Base-by-base conservation (phyloP, 1,140 invertebrate genomes). In the Aphidius ervi region DNA sequence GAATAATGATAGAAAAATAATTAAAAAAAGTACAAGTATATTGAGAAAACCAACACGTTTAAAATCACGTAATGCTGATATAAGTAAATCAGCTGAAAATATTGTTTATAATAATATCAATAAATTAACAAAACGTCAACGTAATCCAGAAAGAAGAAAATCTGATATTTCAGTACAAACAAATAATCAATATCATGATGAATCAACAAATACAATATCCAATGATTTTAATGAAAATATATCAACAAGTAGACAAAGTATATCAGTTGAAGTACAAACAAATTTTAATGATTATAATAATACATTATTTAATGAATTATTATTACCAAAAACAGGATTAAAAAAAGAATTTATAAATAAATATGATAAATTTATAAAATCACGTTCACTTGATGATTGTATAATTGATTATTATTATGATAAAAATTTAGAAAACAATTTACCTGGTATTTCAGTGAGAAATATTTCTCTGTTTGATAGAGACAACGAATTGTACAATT, bases 191-290 rank as follows among this genome's bases (percentile, higher is more conserved):
- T 59, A 58, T 50, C 69, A 67, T 16, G 75, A 79, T 61, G 74
- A 77, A 60, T 77, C 69, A 59, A 79, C 77, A 3, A 80, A 79
- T 42, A 80, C 77, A 0, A 71, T 76, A 31, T 75, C 75, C 0
- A 61, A 63, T 3, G 64, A 65, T 5, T 31, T 3, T 31, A 77
- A 71, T 54, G 63, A 68, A 45, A 55, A 70, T 9, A 72, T 70
- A 37, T 68, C 68, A 0, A 67, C 65, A 2, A 77, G 73, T 50
- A 74, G 71, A 9, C 68, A 58, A 10, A 76, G 69, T 42, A 70
- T 77, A 40, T 80, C 76, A 3, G 74, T 79, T 1, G 58, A 75
- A 45, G 74, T 79, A 31, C 78, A 79, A 62, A 79, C 77, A 9
- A 75, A 72, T 50, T 73, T 79, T 16, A 74, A 78, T 1, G 71